Percentiles rank a stretch among this genome's conserved stretches.
Evolutionary conservation across 2,888 invertebrate species (phyloP).

Genomic region (Aporophyla lueneburgensis): DNA sequence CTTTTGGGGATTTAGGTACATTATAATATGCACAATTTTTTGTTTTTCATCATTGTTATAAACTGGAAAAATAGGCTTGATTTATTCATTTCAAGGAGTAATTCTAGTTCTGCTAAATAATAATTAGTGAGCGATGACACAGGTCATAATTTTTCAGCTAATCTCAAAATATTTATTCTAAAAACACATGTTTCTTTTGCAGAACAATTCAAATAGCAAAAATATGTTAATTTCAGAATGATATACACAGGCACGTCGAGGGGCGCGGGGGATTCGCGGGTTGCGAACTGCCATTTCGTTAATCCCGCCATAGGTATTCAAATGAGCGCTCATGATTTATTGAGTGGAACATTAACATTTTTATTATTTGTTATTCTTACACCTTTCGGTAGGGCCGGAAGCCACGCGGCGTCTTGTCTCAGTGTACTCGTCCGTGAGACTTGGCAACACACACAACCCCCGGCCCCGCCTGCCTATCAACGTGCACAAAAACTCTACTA

Average conservation of each 20-base stretch:
- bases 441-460: slow-evolving; percentile 80
- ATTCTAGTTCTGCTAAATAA: neutral
- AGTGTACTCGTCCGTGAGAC: slow-evolving; percentile 89
- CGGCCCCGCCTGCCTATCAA: slow-evolving; percentile 77
- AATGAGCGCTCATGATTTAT: slow-evolving; percentile 91
- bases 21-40: neutral
- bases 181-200: slow-evolving; percentile 58
- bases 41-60: neutral
- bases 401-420: slow-evolving; percentile 90
- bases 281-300: slow-evolving; percentile 83
- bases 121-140: neutral
- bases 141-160: neutral
- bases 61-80: neutral
- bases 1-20: neutral
- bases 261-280: slow-evolving; percentile 71
- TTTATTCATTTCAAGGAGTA: slow-evolving; percentile 6
- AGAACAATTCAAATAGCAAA: slow-evolving; percentile 71
- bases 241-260: slow-evolving; percentile 74
- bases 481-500: slow-evolving; percentile 80
- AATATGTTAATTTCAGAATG: slow-evolving; percentile 82
- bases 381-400: slow-evolving; percentile 89
- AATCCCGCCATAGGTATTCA: slow-evolving; percentile 90
- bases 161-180: slow-evolving; percentile 24
- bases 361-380: slow-evolving; percentile 92
- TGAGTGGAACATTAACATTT: slow-evolving; percentile 91